These are phyloP conservation scores for Flexamia atlantica DNA, from an alignment of 2,888 invertebrate species.

Conservation along the genomic window DNA sequence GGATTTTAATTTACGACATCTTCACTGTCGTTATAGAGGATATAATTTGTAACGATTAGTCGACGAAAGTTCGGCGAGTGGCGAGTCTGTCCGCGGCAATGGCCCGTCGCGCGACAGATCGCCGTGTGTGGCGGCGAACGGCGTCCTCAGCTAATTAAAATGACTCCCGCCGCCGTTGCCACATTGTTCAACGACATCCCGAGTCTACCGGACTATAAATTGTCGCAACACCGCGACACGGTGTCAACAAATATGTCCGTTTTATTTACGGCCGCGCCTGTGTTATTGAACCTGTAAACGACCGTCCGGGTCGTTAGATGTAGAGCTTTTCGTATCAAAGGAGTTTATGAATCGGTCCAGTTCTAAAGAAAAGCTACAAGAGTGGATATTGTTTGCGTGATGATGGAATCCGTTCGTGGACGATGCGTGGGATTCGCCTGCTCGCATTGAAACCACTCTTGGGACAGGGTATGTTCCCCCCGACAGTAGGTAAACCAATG, in stretches of 20 bases:
- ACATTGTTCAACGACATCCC: constrained; percentile 31
- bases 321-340: no score
- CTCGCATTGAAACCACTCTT: no score
- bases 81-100: neutral
- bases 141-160: constrained; percentile 43
- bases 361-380: no score
- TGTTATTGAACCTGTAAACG: neutral
- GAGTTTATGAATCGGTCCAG: no score
- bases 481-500: no score
- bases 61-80: constrained; percentile 3
- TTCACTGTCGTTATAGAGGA: no score
- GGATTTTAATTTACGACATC: no score
- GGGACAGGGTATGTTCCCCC: no score
- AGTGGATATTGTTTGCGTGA: no score
- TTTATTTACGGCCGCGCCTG: neutral
- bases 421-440: no score
- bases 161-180: neutral
- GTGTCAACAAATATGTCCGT: neutral
- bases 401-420: no score
- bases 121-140: constrained; percentile 42
- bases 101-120: neutral
- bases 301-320: no score
- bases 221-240: neutral
- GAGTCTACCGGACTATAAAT: neutral
- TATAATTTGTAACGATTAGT: constrained; percentile 37